A percentile compares a stretch with the other conserved stretches of the same genome.
Evolutionary conservation across 2,113 vertebrate genomes (phyloP).

Genomic region (Equus quagga): DNA sequence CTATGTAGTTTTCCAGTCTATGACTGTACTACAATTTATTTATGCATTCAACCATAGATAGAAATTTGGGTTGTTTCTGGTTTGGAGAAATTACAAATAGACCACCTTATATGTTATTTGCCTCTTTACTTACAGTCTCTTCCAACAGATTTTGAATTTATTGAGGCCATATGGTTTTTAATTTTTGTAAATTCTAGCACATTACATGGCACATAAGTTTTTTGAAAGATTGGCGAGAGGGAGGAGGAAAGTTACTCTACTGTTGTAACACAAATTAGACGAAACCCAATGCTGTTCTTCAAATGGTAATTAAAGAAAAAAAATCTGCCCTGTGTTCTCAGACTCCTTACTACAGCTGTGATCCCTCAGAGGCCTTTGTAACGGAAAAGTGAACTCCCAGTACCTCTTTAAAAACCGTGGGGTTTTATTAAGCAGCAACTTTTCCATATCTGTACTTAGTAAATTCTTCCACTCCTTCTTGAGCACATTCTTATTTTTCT

Average conservation of each 20-base stretch:
- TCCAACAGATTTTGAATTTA: neutral
- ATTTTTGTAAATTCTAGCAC: slow-evolving; percentile 10
- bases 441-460: neutral
- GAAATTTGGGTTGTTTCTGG: neutral
- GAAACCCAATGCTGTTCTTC: neutral
- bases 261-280: neutral
- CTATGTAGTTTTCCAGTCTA: neutral
- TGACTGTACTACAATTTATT: neutral
- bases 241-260: neutral
- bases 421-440: neutral
- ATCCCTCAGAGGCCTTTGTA: neutral
- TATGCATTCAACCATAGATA: neutral
- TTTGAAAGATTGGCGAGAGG: neutral
- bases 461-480: neutral
- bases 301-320: neutral
- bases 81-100: neutral
- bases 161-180: neutral
- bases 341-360: neutral
- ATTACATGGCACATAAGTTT: neutral
- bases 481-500: neutral
- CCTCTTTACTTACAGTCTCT: slow-evolving; percentile 1
- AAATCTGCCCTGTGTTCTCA: neutral
- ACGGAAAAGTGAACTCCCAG: neutral
- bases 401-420: neutral
- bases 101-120: neutral